Evolutionary conservation across 1,140 invertebrate species (phyloP), one percentile per base, ranked within the genome.

Genomic region (Saccostrea glomerata): DNA sequence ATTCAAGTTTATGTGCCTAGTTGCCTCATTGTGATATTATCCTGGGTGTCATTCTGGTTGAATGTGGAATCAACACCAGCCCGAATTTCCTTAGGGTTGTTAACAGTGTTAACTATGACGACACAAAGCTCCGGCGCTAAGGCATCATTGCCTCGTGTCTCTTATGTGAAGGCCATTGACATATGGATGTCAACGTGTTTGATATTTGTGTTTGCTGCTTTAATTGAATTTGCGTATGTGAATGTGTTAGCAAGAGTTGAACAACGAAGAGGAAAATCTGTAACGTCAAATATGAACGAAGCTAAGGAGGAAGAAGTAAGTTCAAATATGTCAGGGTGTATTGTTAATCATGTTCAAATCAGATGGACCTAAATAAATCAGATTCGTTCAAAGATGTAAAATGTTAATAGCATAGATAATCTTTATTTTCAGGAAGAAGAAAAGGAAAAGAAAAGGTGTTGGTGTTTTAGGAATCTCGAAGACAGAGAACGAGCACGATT

Each of bases 11-110:
- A 93, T 86, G 90, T 94, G 56, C 93, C 93, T 2, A 91, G 90
- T 66, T 82, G 92, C 2, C 88, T 94, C 13, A 93, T 94, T 40
- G 98, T 99, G 0, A 97, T 98, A 1, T 95, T 99, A 0, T 98
- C 98, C 0, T 99, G 98, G 98, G 98, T 99, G 0, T 98, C 98
- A 0, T 99, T 99, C 94, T 99, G 98, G 98, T 96, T 96, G 86
- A 96, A 96, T 90, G 95, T 96, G 30, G 95, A 96, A 56, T 96
- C 96, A 86, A 96, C 96, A 20, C 96, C 96, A 5, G 96, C 96
- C 6, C 92, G 96, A 89, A 96, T 96, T 36, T 94, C 95, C 15
- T 92, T 95, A 4, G 95, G 95, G 11, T 88, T 94, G 12, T 89
- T 94, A 9, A 94, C 94, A 11, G 94, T 95, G 2, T 92, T 95